Evolutionary conservation across 2,797 vertebrate genomes (phyloP), one percentile per base, ranked within the genome.

Genomic region (Pangasius sanitwongsei): DNA sequence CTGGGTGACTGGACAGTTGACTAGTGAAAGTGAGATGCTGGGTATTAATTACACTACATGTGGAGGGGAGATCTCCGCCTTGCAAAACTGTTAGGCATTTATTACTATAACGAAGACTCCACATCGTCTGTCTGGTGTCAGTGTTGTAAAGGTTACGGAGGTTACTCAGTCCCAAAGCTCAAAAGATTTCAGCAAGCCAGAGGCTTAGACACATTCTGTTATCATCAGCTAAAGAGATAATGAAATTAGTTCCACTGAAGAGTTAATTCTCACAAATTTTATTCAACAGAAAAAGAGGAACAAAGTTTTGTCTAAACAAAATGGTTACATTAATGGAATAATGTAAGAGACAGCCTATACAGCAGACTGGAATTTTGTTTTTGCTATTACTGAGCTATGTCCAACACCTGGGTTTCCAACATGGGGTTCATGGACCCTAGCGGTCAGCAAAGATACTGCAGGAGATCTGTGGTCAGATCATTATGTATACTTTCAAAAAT

Each of bases 171-270:
- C 57, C 28, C 50, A 50, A 82, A 50, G 34, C 37, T 87, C 48
- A 69, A 74, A 55, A 85, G 81, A 72, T 77, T 89, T 91, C 48
- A 85, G 48, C 5, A 83, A 41, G 59, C n/a, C 18, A 61, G 18
- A 83, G 34, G 16, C 2, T 81, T 57, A 31, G 13, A 48, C 25
- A 48, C 41, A 83, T 50, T 69, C 1, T 34, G 48, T 72, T 41
- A 70, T 55, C 50, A 70, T 23, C 63, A 72, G 16, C 31, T 63
- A 31, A 44, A 55, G 34, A 25, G 7, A 31, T 5, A 75, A 37
- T 2, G 13, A 82, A 55, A 80, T 4, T 1, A 31, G 5, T 16
- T 57, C 34, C 15, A 48, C 15, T n/a, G 25, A 63, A n/a, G 23
- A 61, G 37, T 61, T n/a, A 16, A 20, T 31, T 74, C n/a, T 84